Evolutionary conservation across 2,797 vertebrate species (phyloP).

Genomic region (Nyctalus aviator): DNA sequence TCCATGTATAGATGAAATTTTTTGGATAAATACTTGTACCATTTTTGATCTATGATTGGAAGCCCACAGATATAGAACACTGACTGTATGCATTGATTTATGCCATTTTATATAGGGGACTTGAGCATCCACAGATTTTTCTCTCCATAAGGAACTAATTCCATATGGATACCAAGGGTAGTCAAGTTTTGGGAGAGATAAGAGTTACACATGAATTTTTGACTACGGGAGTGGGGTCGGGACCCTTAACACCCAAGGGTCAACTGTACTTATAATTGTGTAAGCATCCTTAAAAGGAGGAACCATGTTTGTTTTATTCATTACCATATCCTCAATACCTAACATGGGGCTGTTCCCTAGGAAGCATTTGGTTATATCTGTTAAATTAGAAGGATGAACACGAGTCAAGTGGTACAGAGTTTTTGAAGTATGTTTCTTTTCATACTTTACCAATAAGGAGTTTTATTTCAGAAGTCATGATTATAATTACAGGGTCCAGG

Average conservation of each 20-base stretch:
- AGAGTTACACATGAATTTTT: neutral
- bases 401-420: neutral
- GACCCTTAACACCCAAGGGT: neutral
- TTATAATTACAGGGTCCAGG: neutral
- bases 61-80: neutral
- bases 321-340: neutral
- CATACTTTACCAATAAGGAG: neutral
- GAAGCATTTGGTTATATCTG: neutral
- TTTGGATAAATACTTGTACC: no score
- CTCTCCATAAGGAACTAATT: neutral
- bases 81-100: neutral
- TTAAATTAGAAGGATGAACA: conserved; percentile 28
- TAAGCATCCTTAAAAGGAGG: neutral
- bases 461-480: conserved; percentile 6
- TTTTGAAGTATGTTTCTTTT: neutral
- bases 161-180: neutral
- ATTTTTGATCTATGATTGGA: neutral
- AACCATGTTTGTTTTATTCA: neutral
- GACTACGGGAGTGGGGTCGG: neutral
- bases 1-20: neutral
- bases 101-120: neutral
- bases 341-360: no score
- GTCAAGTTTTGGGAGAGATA: neutral
- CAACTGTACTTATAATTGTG: neutral
- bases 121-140: neutral